Base-by-base conservation (phyloP, 2,113 vertebrate species). In the Syrrhaptes paradoxus region DNA sequence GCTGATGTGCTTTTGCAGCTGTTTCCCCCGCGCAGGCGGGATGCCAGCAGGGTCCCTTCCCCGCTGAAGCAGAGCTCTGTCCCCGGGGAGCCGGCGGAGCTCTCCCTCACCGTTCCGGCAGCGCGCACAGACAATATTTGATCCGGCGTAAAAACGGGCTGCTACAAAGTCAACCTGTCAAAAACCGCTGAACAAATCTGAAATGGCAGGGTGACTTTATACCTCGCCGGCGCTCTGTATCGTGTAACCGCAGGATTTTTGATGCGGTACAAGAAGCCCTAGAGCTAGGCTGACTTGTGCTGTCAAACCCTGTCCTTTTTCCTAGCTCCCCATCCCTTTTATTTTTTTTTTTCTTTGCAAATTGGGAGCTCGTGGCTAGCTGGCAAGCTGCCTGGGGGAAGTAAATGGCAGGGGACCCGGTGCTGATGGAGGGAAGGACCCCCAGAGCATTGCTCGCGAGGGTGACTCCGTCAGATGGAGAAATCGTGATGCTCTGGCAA, bases 21-120 rank as follows among this genome's bases (percentile, higher is more conserved):
- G 0, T 20, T 87, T 58, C 8, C 0, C 36, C 59, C 8, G 2
- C 4, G 21, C n/a, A 43, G 24, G 0, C 82, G 1, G 5, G 54
- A 1, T 31, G 41, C 20, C 62, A 8, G 32, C 31, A 4, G 73
- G 62, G 75, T 55, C 61, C 59, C 28, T n/a, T 72, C 41, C n/a
- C n/a, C 8, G 52, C 45, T 4, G 19, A 4, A 52, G 43, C 78
- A 6, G 63, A 73, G 73, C 85, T 46, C 32, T 2, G 52, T 3
- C 43, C 15, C 62, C 2, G 68, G 76, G 73, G 63, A 12, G 31
- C 41, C 7, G 74, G 75, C 66, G 2, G 82, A 72, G 61, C 4
- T 58, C 51, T 51, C 36, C 49, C 41, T 65, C 1, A 26, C 57
- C 1, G 7, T 1, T 18, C 3, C n/a, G 45, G 74, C 72, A 24